Evolutionary conservation across 2,113 vertebrate species (phyloP).

Genomic region (Ictalurus punctatus): DNA sequence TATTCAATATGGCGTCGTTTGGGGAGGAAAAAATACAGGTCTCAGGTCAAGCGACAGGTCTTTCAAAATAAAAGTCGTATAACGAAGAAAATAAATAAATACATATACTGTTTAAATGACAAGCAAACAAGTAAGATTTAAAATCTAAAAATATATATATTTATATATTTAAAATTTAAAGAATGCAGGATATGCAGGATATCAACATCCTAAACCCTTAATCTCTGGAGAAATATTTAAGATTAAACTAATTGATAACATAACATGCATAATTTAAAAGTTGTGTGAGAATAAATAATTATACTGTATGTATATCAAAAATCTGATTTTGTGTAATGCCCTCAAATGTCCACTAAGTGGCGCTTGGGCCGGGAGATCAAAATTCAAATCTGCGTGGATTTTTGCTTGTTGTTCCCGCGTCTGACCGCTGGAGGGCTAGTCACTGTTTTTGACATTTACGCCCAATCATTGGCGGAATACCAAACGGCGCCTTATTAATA

Average conservation of each 20-base stretch:
- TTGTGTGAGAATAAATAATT: not conserved
- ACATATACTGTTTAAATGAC: not conserved
- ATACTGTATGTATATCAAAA: not conserved
- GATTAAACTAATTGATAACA: not conserved
- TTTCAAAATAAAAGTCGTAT: conserved; percentile 30
- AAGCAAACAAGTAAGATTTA: not conserved
- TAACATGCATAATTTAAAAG: not conserved
- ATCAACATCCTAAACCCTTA: not conserved
- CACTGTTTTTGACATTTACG: not conserved
- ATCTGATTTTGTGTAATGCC: not conserved
- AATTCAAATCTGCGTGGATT: not conserved
- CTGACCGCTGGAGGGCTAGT: conserved; percentile 48
- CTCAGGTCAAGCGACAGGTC: not conserved
- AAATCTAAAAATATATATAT: not conserved
- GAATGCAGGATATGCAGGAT: not conserved
- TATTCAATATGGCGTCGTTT: not conserved
- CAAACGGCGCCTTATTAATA: not conserved
- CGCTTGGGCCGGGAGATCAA: conserved; percentile 47
- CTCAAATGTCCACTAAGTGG: conserved; percentile 20
- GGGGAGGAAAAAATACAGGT: not conserved
- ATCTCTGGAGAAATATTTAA: not conserved
- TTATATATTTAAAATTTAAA: not conserved
- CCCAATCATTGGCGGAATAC: not conserved
- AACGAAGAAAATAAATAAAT: not conserved
- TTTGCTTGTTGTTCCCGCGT: not conserved